Percentiles rank a stretch among this genome's conserved stretches.
Evolutionary conservation across 2,113 vertebrate genomes (phyloP).

Genomic region (Upupa epops): DNA sequence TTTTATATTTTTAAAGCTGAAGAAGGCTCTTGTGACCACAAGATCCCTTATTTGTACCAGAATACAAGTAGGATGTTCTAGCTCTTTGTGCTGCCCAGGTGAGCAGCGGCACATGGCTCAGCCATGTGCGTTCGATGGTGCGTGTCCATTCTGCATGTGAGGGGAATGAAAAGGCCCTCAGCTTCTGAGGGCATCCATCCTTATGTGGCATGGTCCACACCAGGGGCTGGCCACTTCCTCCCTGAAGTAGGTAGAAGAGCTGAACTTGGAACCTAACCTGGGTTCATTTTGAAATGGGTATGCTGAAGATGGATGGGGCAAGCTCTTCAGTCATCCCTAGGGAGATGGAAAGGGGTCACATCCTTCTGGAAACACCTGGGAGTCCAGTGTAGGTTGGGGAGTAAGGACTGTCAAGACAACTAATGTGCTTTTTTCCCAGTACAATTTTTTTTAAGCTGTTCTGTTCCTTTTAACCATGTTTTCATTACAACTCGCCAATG

Average conservation of each 20-base stretch:
- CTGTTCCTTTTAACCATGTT: slow-evolving; percentile 4
- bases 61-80: slow-evolving; percentile 13
- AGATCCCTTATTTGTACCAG: slow-evolving; percentile 35
- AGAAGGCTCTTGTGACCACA: slow-evolving; percentile 39
- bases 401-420: slow-evolving; percentile 13
- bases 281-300: not conserved
- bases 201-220: accelerated
- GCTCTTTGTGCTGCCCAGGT: not conserved
- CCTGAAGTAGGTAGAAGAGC: not conserved
- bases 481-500: not conserved
- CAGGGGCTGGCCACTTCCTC: not conserved
- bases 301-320: not conserved
- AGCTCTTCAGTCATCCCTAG: not conserved
- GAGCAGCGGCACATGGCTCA: not conserved
- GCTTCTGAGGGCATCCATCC: not conserved
- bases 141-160: accelerated
- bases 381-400: not conserved
- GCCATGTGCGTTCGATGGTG: not conserved
- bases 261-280: not conserved
- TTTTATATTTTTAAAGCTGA: slow-evolving; percentile 59
- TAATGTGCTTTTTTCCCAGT: slow-evolving; percentile 21
- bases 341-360: not conserved
- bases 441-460: not conserved
- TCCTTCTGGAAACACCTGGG: not conserved
- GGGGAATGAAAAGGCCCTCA: not conserved